Conservation (phyloP, 92 coral and sea anemone genomes). For the Parazoanthus atlanticus region DNA sequence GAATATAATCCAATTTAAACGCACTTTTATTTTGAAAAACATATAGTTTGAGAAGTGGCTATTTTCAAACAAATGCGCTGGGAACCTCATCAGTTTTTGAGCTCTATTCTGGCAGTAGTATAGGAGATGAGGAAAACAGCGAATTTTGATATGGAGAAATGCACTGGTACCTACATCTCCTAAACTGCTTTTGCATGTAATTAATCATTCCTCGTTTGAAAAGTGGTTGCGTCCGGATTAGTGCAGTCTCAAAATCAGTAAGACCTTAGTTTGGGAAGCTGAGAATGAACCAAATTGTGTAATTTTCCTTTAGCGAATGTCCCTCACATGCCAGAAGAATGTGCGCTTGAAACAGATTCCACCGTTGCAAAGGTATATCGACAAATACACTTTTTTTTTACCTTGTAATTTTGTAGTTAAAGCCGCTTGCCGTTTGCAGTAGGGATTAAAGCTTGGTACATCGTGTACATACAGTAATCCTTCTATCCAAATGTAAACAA, state of each 20-base stretch:
- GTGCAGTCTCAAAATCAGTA: not conserved
- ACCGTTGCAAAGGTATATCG: slow-evolving; percentile 67
- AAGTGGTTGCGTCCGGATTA: not conserved
- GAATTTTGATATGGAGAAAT: too few species aligned
- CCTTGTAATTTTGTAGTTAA: not conserved
- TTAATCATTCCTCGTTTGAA: not conserved
- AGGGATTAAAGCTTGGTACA: not conserved
- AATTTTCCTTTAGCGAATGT: slow-evolving; percentile 45
- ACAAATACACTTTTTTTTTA: not conserved
- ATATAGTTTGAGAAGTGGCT: too few species aligned
- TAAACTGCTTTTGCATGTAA: not conserved
- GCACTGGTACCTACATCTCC: too few species aligned
- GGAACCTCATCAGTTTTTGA: too few species aligned
- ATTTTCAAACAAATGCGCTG: too few species aligned
- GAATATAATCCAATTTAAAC: too few species aligned
- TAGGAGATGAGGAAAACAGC: too few species aligned
- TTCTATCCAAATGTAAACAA: not conserved
- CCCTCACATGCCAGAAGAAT: slow-evolving; percentile 47
- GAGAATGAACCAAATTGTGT: not conserved
- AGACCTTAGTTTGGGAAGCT: too few species aligned
- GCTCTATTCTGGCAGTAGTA: too few species aligned
- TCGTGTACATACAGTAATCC: not conserved
- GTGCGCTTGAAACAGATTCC: slow-evolving; percentile 61
- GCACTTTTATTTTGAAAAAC: too few species aligned
- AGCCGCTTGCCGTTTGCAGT: not conserved